phyloP scores from a whole-genome alignment of 1,140 invertebrate species.

The Cylas formicarius region DNA sequence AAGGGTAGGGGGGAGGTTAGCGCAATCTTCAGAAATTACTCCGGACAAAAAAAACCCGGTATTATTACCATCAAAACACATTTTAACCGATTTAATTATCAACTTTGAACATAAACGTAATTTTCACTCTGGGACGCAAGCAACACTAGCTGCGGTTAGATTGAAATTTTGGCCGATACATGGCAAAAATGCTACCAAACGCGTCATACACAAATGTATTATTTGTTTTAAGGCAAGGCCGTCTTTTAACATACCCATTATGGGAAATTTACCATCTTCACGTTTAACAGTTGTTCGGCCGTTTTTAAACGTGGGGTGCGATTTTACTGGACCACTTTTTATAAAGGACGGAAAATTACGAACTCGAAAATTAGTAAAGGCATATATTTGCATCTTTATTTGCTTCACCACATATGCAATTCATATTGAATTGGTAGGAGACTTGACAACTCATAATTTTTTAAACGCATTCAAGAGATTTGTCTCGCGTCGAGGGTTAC shows the following conservation, averaged over 20 bases:
- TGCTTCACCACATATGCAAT: neutral
- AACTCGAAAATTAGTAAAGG: no score
- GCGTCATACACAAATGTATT: slow-evolving; percentile 14
- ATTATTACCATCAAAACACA: slow-evolving; percentile 17
- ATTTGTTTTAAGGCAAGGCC: slow-evolving; percentile 15
- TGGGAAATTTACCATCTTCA: slow-evolving; percentile 18
- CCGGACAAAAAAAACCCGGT: slow-evolving; percentile 22
- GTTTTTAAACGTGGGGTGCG: neutral
- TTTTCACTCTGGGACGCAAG: slow-evolving; percentile 14
- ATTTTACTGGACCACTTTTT: slow-evolving; percentile 2
- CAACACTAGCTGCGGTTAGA: slow-evolving; percentile 11
- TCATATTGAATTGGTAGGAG: slow-evolving; percentile 2
- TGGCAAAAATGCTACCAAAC: slow-evolving; percentile 20
- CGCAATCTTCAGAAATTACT: slow-evolving; percentile 19
- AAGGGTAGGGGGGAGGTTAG: slow-evolving; percentile 31
- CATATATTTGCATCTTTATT: neutral
- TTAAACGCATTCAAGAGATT: neutral
- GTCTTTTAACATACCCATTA: slow-evolving; percentile 6
- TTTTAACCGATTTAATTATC: slow-evolving; percentile 18
- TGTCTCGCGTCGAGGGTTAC: neutral
- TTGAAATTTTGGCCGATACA: slow-evolving; percentile 22
- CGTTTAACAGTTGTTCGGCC: neutral
- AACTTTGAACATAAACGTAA: slow-evolving; percentile 13
- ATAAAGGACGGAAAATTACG: neutral
- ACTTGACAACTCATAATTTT: slow-evolving; percentile 1